phyloP scores from a whole-genome alignment of 2,113 vertebrate species.

The Dinomys branickii region DNA sequence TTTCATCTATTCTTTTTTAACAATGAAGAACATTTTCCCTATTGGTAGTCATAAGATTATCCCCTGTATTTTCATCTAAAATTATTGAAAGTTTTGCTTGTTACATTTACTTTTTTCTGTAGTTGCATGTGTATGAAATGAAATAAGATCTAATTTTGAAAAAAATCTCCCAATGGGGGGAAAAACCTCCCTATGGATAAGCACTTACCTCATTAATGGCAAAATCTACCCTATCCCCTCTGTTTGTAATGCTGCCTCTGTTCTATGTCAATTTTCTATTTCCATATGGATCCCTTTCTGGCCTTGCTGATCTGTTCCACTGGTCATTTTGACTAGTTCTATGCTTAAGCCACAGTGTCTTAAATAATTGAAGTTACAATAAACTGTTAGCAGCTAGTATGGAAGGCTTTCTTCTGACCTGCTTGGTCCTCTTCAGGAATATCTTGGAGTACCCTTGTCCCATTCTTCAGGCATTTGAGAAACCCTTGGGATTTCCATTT shows the following conservation, averaged over 20 bases:
- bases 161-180: not conserved
- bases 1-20: too few species aligned
- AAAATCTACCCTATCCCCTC: not conserved
- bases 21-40: slow-evolving; percentile 24
- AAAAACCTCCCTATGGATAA: not conserved
- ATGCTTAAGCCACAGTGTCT: not conserved
- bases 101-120: slow-evolving; percentile 38
- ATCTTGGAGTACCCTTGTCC: not conserved
- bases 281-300: not conserved
- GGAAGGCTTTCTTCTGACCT: not conserved
- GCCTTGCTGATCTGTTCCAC: not conserved
- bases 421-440: not conserved
- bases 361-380: not conserved
- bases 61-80: slow-evolving; percentile 40
- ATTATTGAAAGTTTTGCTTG: slow-evolving; percentile 18
- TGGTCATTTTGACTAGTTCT: not conserved
- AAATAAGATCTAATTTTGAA: slow-evolving; percentile 25
- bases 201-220: not conserved
- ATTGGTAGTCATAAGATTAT: slow-evolving; percentile 53
- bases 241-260: not conserved
- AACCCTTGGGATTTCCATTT: slow-evolving; percentile 9
- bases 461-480: slow-evolving; percentile 30
- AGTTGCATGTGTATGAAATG: not conserved
- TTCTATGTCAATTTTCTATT: slow-evolving; percentile 22
- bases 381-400: not conserved